phyloP scores from a whole-genome alignment of 2,888 invertebrate genomes.

The Acronicta alni region DNA sequence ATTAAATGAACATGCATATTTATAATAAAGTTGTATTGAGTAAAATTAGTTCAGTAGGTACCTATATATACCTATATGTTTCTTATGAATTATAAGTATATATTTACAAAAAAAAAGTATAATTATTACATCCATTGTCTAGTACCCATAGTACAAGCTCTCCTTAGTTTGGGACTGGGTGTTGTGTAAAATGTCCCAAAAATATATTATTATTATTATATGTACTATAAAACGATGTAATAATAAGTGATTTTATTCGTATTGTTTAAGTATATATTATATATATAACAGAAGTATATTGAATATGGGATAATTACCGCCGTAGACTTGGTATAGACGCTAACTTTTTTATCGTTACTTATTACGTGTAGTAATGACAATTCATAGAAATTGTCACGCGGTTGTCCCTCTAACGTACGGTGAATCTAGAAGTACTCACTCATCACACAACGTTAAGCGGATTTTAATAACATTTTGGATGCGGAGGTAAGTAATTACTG shows the following conservation, averaged over 20 bases:
- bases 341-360: conserved; percentile 32
- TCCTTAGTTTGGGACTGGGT: no score
- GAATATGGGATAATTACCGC: no score
- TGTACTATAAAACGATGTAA: no score
- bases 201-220: no score
- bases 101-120: no score
- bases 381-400: conserved; percentile 57
- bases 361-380: conserved; percentile 23
- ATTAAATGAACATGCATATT: conserved; percentile 13
- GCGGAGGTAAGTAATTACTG: conserved; percentile 83
- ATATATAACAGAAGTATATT: no score
- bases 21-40: conserved; percentile 21
- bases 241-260: no score
- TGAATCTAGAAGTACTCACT: conserved; percentile 47
- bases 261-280: background rate
- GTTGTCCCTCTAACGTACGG: conserved; percentile 41
- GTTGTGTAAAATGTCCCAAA: no score
- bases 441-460: conserved; percentile 78
- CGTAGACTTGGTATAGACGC: background rate
- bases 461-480: conserved; percentile 87
- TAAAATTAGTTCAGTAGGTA: conserved; percentile 17
- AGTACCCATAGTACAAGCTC: no score
- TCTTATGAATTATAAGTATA: no score
- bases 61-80: no score
- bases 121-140: no score